phyloP scores from a whole-genome alignment of 2,888 invertebrate species.

The Abrostola triplasia region DNA sequence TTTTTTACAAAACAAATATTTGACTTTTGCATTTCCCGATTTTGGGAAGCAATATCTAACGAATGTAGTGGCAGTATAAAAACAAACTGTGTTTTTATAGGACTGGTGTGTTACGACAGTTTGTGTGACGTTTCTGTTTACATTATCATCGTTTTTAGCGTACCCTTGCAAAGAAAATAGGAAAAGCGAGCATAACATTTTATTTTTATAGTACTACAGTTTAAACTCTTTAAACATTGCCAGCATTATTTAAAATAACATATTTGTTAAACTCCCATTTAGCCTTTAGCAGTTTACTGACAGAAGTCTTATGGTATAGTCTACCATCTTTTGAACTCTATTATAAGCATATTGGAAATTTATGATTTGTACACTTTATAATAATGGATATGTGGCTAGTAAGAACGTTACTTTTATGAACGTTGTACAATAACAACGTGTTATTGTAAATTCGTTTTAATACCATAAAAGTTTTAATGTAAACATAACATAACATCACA shows the following conservation, averaged over 20 bases:
- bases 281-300: no score
- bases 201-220: not conserved
- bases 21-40: not conserved
- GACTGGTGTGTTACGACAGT: conserved; percentile 1
- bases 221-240: not conserved
- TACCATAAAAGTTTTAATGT: no score
- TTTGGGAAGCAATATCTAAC: not conserved
- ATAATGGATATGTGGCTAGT: no score
- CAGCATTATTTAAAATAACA: not conserved
- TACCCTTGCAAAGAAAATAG: not conserved
- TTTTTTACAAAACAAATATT: not conserved
- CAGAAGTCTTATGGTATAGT: no score
- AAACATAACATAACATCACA: no score
- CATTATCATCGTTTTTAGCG: not conserved
- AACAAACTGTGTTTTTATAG: conserved; percentile 2
- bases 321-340: no score
- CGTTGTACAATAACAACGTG: no score
- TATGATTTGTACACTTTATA: no score
- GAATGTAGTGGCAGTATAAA: conserved; percentile 1
- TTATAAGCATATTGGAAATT: no score
- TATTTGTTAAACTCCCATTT: no score
- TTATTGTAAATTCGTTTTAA: no score
- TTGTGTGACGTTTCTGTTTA: not conserved
- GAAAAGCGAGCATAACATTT: not conserved
- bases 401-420: no score